Conservation (phyloP, 2,113 vertebrate species). For the Callorhinus ursinus region DNA sequence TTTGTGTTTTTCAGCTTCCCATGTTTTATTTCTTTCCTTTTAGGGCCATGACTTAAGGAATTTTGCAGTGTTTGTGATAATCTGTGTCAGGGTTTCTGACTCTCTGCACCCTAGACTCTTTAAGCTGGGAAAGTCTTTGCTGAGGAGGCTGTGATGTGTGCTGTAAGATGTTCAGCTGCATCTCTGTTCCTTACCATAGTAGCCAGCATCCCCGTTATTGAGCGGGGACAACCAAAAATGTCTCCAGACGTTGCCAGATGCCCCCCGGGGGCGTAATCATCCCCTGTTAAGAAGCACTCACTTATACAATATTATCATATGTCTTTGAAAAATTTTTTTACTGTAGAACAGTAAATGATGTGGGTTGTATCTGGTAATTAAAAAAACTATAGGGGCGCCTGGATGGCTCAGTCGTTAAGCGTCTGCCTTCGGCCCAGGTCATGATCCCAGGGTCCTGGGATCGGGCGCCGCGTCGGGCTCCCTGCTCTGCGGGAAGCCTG, state of each 20-base stretch:
- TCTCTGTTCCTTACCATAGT: background rate
- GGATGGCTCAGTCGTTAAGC: too few relatives aligned
- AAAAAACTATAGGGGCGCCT: background rate
- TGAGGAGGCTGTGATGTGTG: background rate
- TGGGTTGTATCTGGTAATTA: background rate
- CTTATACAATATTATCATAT: background rate
- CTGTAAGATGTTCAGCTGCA: accelerated
- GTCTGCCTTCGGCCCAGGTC: too few relatives aligned
- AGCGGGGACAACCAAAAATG: too few relatives aligned
- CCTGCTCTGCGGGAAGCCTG: too few relatives aligned
- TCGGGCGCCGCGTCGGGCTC: too few relatives aligned
- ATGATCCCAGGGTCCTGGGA: too few relatives aligned
- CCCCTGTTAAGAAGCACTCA: background rate
- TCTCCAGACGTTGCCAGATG: background rate
- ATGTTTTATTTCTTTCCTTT: background rate
- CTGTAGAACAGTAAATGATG: background rate
- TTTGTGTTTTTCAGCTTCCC: background rate
- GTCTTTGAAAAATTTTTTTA: background rate
- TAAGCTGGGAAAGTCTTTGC: background rate
- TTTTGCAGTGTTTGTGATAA: too few relatives aligned
- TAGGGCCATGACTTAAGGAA: background rate
- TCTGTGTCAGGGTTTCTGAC: background rate
- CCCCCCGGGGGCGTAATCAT: background rate
- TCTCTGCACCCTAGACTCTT: background rate
- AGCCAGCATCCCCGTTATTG: too few relatives aligned